These are phyloP conservation scores for Seira musarum DNA, from an alignment of 2,888 invertebrate genomes.

Conservation along the genomic window DNA sequence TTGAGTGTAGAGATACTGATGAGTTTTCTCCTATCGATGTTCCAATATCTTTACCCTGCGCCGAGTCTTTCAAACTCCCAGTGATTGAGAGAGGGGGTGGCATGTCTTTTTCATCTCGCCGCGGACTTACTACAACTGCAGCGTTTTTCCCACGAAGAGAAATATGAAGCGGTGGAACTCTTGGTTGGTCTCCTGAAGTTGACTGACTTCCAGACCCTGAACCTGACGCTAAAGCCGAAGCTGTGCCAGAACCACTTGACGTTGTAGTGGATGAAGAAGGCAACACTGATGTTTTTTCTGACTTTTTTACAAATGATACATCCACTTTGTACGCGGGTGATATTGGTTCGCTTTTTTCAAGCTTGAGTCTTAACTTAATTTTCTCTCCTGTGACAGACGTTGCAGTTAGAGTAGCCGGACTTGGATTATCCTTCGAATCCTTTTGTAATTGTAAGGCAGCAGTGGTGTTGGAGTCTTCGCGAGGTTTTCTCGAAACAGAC, in stretches of 20 bases:
- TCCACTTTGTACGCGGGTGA: conserved; percentile 87
- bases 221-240: not conserved
- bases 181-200: conserved; percentile 78
- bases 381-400: conserved; percentile 73
- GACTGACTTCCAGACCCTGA: conserved; percentile 21
- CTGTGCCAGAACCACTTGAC: not conserved
- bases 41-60: conserved; percentile 24
- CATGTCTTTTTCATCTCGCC: conserved; percentile 66
- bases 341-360: conserved; percentile 86
- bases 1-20: conserved; percentile 2
- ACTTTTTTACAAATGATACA: conserved; percentile 80
- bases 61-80: conserved; percentile 45
- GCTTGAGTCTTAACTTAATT: conserved; percentile 87
- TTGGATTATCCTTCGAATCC: conserved; percentile 39
- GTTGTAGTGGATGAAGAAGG: conserved; percentile 10
- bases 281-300: conserved; percentile 64
- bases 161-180: conserved; percentile 91
- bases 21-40: not conserved
- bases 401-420: conserved; percentile 44
- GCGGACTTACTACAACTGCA: conserved; percentile 83
- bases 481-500: conserved; percentile 40
- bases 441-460: conserved; percentile 51
- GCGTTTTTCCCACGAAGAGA: conserved; percentile 86
- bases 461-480: conserved; percentile 39
- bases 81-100: conserved; percentile 18